phyloP scores from a whole-genome alignment of 2,797 vertebrate species.

The Synaphobranchus kaupii region DNA sequence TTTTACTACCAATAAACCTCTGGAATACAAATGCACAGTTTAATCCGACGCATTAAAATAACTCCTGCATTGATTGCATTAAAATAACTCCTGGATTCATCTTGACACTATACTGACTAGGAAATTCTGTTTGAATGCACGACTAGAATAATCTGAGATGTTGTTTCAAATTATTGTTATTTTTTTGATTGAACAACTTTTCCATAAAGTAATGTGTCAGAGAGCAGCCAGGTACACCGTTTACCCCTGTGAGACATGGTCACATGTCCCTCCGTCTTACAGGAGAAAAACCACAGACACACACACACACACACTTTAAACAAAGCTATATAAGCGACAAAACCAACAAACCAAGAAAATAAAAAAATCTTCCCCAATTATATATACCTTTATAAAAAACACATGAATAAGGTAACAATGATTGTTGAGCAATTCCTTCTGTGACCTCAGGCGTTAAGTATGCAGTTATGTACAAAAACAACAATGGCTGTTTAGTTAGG shows the following conservation, averaged over 20 bases:
- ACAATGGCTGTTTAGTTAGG: background rate
- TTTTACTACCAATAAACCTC: background rate
- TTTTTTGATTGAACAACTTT: background rate
- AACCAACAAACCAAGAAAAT: background rate
- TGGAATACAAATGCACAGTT: background rate
- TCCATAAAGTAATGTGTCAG: background rate
- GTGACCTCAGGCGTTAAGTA: conserved; percentile 11
- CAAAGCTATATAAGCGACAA: background rate
- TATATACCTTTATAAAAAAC: background rate
- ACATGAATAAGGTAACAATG: background rate
- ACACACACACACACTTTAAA: background rate
- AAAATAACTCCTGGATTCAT: background rate
- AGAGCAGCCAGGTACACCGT: background rate
- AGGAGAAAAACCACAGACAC: background rate
- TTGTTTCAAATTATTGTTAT: background rate
- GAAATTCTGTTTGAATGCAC: background rate
- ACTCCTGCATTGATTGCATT: background rate
- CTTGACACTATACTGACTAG: background rate
- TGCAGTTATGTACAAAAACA: conserved; percentile 10
- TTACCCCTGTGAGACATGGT: background rate
- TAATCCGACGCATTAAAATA: background rate
- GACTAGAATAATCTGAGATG: background rate
- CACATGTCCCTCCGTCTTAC: background rate
- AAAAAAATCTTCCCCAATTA: background rate
- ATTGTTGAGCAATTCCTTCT: conserved; percentile 5